Conservation (phyloP, 2,888 invertebrate genomes). For the Eremobia ochroleuca region DNA sequence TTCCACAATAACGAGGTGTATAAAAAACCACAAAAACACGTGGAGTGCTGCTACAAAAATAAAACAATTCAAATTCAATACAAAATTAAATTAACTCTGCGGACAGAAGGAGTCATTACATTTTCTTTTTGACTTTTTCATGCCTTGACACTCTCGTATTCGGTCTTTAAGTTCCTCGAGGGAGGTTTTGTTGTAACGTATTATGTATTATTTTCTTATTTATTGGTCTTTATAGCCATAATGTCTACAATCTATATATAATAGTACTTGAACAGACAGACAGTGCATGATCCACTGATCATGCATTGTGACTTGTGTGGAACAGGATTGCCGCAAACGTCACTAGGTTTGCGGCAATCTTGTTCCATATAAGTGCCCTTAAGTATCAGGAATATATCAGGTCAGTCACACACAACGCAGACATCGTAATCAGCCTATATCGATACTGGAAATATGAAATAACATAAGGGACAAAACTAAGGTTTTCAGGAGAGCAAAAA, state of each 20-base stretch:
- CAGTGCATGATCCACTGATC: conserved; percentile 28
- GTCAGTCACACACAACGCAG: conserved; percentile 38
- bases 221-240: not conserved
- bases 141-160: not conserved
- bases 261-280: conserved; percentile 24
- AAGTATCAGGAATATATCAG: conserved; percentile 42
- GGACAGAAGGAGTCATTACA: conserved; percentile 19
- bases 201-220: not conserved
- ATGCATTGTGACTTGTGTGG: too few species aligned
- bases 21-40: conserved; percentile 2
- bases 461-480: too few species aligned
- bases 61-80: conserved; percentile 4
- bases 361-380: conserved; percentile 33
- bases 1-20: conserved; percentile 7
- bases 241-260: conserved; percentile 26
- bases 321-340: too few species aligned
- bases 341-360: conserved; percentile 10
- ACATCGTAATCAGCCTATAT: too few species aligned
- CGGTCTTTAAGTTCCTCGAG: not conserved
- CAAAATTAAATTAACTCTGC: conserved; percentile 6
- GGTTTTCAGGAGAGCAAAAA: too few species aligned
- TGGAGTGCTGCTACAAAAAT: conserved; percentile 17
- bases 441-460: too few species aligned
- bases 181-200: too few species aligned
- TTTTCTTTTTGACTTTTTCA: conserved; percentile 1